A percentile compares a stretch with the other conserved stretches of the same genome.
phyloP scores from a whole-genome alignment of 2,797 vertebrate species.

The Centroberyx gerrardi region DNA sequence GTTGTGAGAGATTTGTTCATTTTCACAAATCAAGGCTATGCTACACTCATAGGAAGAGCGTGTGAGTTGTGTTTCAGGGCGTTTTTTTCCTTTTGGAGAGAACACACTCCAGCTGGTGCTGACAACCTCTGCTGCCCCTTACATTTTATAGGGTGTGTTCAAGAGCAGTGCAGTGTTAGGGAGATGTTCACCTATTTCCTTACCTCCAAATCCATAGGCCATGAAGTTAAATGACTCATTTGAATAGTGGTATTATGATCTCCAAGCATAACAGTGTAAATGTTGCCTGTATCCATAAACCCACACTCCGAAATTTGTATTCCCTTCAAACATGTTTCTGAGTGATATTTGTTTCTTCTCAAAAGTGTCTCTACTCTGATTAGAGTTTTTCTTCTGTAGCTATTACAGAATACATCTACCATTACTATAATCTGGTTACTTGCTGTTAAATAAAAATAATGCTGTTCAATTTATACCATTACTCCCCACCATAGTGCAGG shows the following conservation, averaged over 20 bases:
- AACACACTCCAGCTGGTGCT: constrained; percentile 35
- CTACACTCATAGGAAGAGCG: not conserved
- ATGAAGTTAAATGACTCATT: constrained; percentile 29
- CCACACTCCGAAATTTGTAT: not conserved
- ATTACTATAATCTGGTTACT: constrained; percentile 6
- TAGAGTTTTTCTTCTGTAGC: constrained; percentile 13
- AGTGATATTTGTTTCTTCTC: constrained; percentile 63
- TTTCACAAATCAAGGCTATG: not conserved
- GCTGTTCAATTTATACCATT: not conserved
- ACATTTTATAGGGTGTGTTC: constrained; percentile 16
- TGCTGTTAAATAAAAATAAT: not conserved
- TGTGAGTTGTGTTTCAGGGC: constrained; percentile 25
- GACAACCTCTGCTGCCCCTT: constrained; percentile 31
- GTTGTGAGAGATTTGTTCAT: not conserved
- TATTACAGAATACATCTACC: not conserved
- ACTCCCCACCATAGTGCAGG: not conserved
- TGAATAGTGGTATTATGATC: constrained; percentile 44
- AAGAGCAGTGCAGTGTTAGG: constrained; percentile 26
- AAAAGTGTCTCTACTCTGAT: constrained; percentile 38
- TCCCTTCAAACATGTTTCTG: constrained; percentile 52
- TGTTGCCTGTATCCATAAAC: constrained; percentile 59
- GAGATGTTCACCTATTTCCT: constrained; percentile 18
- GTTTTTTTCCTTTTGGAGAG: constrained; percentile 52
- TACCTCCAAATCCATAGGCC: constrained; percentile 26
- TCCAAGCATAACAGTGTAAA: constrained; percentile 41